These are phyloP conservation scores for Gadopsis marmoratus DNA, from an alignment of 2,797 vertebrate genomes.

Conservation along the genomic window DNA sequence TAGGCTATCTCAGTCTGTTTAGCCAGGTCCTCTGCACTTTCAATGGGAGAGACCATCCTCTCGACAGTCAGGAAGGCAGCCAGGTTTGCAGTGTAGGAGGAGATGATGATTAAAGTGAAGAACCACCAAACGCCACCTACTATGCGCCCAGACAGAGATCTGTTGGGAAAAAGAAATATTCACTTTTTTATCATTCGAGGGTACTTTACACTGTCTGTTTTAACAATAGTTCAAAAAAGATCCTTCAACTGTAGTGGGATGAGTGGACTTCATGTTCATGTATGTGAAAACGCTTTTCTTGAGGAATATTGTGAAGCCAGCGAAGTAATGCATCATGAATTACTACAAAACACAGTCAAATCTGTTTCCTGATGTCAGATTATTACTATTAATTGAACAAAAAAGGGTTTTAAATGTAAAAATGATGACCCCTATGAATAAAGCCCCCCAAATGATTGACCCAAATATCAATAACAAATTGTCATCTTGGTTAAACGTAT, in stretches of 20 bases:
- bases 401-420: neutral
- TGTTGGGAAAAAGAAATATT: constrained; percentile 61
- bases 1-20: constrained; percentile 99
- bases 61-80: constrained; percentile 99
- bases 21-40: constrained; percentile 98
- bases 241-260: neutral
- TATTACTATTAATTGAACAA: neutral
- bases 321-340: neutral
- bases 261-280: neutral
- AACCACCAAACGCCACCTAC: constrained; percentile 99
- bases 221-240: neutral
- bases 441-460: neutral
- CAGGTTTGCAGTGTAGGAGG: constrained; percentile 99
- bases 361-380: neutral
- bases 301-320: neutral
- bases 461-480: neutral
- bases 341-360: neutral
- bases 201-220: constrained; percentile 3
- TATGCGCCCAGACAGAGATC: constrained; percentile 98
- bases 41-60: constrained; percentile 99
- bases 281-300: neutral
- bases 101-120: constrained; percentile 99
- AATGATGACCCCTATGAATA: neutral
- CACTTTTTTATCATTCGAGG: neutral
- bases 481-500: neutral